A percentile compares a stretch with the other conserved stretches of the same genome.
These are phyloP conservation scores for Cyrtorhinus lividipennis DNA, from an alignment of 1,140 invertebrate genomes.

Conservation along the genomic window DNA sequence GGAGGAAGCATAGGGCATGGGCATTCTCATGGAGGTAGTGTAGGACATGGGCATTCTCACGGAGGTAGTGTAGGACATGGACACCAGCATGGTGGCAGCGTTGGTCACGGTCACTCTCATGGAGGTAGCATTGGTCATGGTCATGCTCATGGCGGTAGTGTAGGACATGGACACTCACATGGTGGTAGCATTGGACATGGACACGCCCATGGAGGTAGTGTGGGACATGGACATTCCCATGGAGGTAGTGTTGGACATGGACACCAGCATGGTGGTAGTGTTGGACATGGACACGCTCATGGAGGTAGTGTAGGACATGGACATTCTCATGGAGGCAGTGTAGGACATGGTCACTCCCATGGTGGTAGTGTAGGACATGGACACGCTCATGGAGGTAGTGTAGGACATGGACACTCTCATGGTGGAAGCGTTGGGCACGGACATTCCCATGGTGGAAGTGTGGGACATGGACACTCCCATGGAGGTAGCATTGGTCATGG, in stretches of 20 bases:
- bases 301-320: conserved; percentile 19
- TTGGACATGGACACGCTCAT: conserved; percentile 19
- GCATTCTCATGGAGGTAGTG: conserved; percentile 11
- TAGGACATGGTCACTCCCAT: conserved; percentile 19
- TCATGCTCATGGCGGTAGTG: conserved; percentile 15
- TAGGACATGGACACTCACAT: conserved; percentile 18
- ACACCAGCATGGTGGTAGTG: conserved; percentile 16
- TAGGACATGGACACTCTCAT: conserved; percentile 20
- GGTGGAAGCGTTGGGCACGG: conserved; percentile 18
- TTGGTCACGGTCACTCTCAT: conserved; percentile 17
- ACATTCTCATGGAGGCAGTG: conserved; percentile 18
- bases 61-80: conserved; percentile 16
- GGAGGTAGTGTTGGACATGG: conserved; percentile 17
- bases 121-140: conserved; percentile 16
- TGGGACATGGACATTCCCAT: conserved; percentile 19
- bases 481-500: conserved; percentile 18
- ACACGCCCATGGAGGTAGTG: conserved; percentile 15
- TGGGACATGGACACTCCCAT: conserved; percentile 18
- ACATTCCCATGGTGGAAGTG: conserved; percentile 16
- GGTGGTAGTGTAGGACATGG: conserved; percentile 18
- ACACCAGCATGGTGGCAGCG: conserved; percentile 14
- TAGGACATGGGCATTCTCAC: conserved; percentile 16
- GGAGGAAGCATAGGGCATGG: conserved; percentile 16
- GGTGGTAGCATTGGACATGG: conserved; percentile 18
- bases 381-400: conserved; percentile 13